Evolutionary conservation across 2,888 invertebrate species (phyloP).

Genomic region (Epirrita christyi): DNA sequence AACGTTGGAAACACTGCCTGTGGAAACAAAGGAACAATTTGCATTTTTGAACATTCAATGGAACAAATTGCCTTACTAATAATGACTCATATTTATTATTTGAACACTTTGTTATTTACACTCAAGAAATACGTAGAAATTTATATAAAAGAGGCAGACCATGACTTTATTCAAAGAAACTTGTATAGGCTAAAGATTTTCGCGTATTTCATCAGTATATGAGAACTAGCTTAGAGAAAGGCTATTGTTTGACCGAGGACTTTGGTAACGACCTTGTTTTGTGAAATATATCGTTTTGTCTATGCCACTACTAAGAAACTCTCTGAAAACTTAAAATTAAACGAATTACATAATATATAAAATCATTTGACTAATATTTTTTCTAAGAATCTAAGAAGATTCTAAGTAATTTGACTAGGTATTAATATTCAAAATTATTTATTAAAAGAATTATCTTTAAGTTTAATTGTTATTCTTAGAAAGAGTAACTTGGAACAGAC

Average conservation of each 20-base stretch:
- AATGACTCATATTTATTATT: slow-evolving; percentile 60
- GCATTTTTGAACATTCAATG: slow-evolving; percentile 53
- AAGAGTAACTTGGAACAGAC: background rate
- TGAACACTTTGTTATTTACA: slow-evolving; percentile 43
- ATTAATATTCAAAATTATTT: no score
- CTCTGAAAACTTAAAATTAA: background rate
- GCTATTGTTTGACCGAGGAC: slow-evolving; percentile 43
- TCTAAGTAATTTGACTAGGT: no score
- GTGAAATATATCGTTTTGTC: slow-evolving; percentile 44
- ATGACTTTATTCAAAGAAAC: background rate
- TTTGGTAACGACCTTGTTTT: slow-evolving; percentile 47
- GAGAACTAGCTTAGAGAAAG: slow-evolving; percentile 37
- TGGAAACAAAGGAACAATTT: slow-evolving; percentile 64
- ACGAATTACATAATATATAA: background rate
- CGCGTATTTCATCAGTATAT: slow-evolving; percentile 27
- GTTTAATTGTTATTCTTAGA: background rate
- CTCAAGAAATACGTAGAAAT: slow-evolving; percentile 14
- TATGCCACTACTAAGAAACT: slow-evolving; percentile 37
- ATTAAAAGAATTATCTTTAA: no score
- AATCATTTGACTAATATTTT: background rate
- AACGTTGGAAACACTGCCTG: slow-evolving; percentile 63
- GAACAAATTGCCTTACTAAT: slow-evolving; percentile 58
- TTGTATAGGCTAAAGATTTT: slow-evolving; percentile 10
- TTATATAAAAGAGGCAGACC: background rate
- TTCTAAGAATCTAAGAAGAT: no score